Base-by-base conservation (phyloP, 2,888 invertebrate species). In the Apeira syringaria region DNA sequence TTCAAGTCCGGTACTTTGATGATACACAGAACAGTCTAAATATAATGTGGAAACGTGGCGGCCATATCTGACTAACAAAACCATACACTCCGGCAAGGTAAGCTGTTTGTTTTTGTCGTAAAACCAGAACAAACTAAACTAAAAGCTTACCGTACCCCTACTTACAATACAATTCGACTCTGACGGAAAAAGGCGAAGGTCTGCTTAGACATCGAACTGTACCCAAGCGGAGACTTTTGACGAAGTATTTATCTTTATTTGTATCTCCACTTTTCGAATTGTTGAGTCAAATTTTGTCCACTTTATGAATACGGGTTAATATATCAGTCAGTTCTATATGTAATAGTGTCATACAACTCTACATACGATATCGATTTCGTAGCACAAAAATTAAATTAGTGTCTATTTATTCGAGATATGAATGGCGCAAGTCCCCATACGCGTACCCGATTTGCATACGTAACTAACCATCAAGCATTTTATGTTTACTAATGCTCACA, bases 381-480 rank as follows among this genome's bases (percentile, higher is more conserved):
- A 42, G 25, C 20, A 34, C 22, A 22, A 44, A 41, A 42, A 42
- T 36, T 43, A 35, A 27, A 42, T 47, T 40, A 34, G 43, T 40
- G 31, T n/a, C 25, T 46, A 20, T 6, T 4, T 17, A 37, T 33
- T 39, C 28, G 12, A 62, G 52, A 54, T 57, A 57, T 59, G 63
- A 65, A 61, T 61, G 56, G 56, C 61, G 53, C 53, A 57, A 63
- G 64, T 63, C 59, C 48, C 61, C 60, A 62, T 63, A 63, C 63
- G 57, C 53, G 61, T 56, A 51, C 64, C 59, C 69, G 69, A 70
- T 78, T 76, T 74, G 73, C 74, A 78, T 78, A 65, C 72, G 55
- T 68, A 73, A 75, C 62, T 59, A 61, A 57, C 59, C 58, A 53
- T 53, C 54, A 52, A 52, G 56, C 69, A 60, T 57, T 60, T 52